These are phyloP conservation scores for Chydorus sphaericus DNA, from an alignment of 2,888 invertebrate genomes.

Conservation along the genomic window DNA sequence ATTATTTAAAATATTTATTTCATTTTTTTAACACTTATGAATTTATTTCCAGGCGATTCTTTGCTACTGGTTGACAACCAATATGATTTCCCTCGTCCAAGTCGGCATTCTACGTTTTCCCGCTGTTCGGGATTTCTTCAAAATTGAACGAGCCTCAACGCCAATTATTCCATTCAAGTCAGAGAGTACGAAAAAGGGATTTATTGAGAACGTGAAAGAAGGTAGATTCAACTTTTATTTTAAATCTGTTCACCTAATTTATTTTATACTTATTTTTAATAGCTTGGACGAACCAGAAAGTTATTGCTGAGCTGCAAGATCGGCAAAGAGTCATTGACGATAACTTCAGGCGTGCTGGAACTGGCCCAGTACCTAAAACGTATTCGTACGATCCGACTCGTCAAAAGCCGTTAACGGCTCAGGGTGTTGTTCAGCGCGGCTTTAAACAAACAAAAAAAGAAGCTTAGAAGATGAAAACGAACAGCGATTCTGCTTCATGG, in stretches of 20 bases:
- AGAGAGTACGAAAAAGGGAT: slow-evolving; percentile 53
- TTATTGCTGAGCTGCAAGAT: slow-evolving; percentile 59
- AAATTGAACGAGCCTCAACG: slow-evolving; percentile 48
- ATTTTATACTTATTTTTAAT: slow-evolving; percentile 20
- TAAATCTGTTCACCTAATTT: slow-evolving; percentile 1
- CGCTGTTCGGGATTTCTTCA: slow-evolving; percentile 52
- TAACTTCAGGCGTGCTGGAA: slow-evolving; percentile 67
- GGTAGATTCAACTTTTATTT: slow-evolving; percentile 38
- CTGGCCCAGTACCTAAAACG: slow-evolving; percentile 73
- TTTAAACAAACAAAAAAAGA: slow-evolving; percentile 10
- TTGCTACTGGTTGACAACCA: slow-evolving; percentile 79
- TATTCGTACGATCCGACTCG: slow-evolving; percentile 59
- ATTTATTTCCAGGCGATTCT: slow-evolving; percentile 47
- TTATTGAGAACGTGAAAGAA: slow-evolving; percentile 61
- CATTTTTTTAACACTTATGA: not conserved
- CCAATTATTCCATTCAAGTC: slow-evolving; percentile 41
- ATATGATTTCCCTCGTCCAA: slow-evolving; percentile 69
- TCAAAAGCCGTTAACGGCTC: slow-evolving; percentile 8
- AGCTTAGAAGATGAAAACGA: too few species aligned
- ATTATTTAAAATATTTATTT: not conserved
- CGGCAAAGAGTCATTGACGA: slow-evolving; percentile 58
- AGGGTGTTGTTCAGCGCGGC: slow-evolving; percentile 7
- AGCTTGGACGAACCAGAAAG: slow-evolving; percentile 72
- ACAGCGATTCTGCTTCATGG: too few species aligned
- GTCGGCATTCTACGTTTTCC: slow-evolving; percentile 61